Evolutionary conservation across 2,888 invertebrate species (phyloP).

Genomic region (Thecophora atra): DNA sequence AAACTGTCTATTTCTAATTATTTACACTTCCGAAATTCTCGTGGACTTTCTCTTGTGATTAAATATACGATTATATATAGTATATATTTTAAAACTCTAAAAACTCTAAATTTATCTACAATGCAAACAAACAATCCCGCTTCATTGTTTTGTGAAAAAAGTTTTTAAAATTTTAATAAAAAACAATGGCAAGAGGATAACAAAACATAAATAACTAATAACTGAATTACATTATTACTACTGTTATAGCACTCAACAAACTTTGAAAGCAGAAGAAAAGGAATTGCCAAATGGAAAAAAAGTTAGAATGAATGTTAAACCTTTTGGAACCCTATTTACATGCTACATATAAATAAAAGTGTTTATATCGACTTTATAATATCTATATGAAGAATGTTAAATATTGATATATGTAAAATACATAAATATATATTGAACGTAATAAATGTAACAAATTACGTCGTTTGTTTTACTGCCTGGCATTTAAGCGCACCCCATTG

Average conservation of each 20-base stretch:
- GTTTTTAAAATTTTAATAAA: background rate
- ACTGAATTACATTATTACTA: constrained; percentile 8
- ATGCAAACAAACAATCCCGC: background rate
- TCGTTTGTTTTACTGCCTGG: too few relatives aligned
- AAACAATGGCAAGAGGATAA: background rate
- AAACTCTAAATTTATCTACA: background rate
- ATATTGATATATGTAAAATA: constrained; percentile 22
- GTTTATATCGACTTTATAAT: constrained; percentile 31
- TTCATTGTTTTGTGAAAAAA: too few relatives aligned
- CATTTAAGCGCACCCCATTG: too few relatives aligned
- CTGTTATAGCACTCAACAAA: constrained; percentile 18
- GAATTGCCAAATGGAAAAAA: constrained; percentile 19
- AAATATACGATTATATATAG: background rate
- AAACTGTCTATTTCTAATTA: background rate
- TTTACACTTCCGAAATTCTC: background rate
- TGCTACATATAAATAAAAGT: constrained; percentile 24
- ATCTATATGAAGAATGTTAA: constrained; percentile 23
- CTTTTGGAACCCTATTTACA: constrained; percentile 34
- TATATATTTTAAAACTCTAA: background rate
- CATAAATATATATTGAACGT: constrained; percentile 29
- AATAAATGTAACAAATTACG: constrained; percentile 23
- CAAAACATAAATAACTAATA: background rate
- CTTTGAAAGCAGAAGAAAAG: constrained; percentile 21
- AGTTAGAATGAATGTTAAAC: constrained; percentile 30
- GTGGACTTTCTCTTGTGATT: constrained; percentile 19